A percentile compares a stretch with the other conserved stretches of the same genome.
phyloP scores from a whole-genome alignment of 2,797 vertebrate genomes.

The Alfaro cultratus region DNA sequence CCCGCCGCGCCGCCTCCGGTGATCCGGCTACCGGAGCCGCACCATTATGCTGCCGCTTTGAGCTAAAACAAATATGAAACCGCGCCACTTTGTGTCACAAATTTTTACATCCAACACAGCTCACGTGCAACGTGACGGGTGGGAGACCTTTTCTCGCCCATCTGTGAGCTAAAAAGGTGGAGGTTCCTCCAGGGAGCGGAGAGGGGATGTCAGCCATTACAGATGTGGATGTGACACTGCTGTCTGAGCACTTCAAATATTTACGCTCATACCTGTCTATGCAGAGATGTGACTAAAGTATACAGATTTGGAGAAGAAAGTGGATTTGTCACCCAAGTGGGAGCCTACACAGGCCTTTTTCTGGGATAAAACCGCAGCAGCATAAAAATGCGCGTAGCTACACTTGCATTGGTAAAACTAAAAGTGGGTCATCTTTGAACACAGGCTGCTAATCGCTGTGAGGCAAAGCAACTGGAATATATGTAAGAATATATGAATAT shows the following conservation, averaged over 20 bases:
- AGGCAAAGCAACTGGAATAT: conserved; percentile 68
- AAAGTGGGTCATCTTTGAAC: conserved; percentile 73
- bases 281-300: conserved; percentile 51
- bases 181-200: conserved; percentile 39
- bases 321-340: conserved; percentile 20
- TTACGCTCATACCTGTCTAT: conserved; percentile 63
- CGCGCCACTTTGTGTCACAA: conserved; percentile 82
- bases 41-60: conserved; percentile 69
- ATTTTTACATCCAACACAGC: conserved; percentile 80
- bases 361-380: conserved; percentile 11
- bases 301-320: conserved; percentile 44
- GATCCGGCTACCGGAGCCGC: conserved; percentile 65
- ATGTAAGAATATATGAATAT: conserved; percentile 73
- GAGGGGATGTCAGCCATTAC: conserved; percentile 67
- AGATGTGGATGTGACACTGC: conserved; percentile 43
- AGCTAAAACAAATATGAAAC: conserved; percentile 81
- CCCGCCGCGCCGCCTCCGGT: conserved; percentile 61
- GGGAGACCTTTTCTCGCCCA: conserved; percentile 63
- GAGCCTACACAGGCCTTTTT: not conserved
- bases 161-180: conserved; percentile 79
- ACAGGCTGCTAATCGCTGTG: conserved; percentile 38
- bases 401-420: conserved; percentile 48
- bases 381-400: conserved; percentile 13
- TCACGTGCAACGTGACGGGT: conserved; percentile 44
- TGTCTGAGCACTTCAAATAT: conserved; percentile 62